Conservation (phyloP, 2,888 invertebrate species). For the Pardosa pseudoannulata region DNA sequence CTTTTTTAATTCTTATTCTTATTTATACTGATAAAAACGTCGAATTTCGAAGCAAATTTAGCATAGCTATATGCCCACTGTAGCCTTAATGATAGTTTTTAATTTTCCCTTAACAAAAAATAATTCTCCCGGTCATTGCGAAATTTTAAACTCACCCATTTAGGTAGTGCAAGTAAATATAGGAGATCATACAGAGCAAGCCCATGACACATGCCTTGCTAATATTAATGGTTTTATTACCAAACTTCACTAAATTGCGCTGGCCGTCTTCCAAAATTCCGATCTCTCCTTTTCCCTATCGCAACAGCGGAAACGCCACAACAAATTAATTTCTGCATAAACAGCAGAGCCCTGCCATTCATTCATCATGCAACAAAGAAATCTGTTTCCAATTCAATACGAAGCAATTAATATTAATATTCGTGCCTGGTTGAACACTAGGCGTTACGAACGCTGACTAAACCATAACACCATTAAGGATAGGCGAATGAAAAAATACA, state of each 20-base stretch:
- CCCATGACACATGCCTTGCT: background rate
- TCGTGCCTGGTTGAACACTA: slow-evolving; percentile 45
- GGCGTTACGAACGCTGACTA: slow-evolving; percentile 49
- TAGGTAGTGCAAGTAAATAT: too few species aligned
- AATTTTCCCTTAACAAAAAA: too few species aligned
- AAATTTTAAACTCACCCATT: too few species aligned
- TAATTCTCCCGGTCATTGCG: too few species aligned
- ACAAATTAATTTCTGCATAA: slow-evolving; percentile 66
- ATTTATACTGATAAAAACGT: too few species aligned
- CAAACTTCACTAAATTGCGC: background rate
- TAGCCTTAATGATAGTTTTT: too few species aligned
- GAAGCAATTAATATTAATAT: slow-evolving; percentile 68
- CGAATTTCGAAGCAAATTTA: too few species aligned
- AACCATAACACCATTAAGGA: slow-evolving; percentile 62
- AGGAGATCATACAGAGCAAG: background rate
- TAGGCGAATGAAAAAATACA: slow-evolving; percentile 12
- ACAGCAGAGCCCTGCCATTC: slow-evolving; percentile 26
- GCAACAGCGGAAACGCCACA: slow-evolving; percentile 37
- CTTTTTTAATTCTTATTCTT: too few species aligned
- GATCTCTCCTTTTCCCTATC: background rate
- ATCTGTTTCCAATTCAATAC: slow-evolving; percentile 59
- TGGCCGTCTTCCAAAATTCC: slow-evolving; percentile 6
- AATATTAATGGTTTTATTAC: background rate
- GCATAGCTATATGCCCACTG: too few species aligned
- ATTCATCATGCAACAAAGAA: slow-evolving; percentile 10